Conservation (phyloP, 2,888 invertebrate genomes). For the Oegoconia quadripuncta region DNA sequence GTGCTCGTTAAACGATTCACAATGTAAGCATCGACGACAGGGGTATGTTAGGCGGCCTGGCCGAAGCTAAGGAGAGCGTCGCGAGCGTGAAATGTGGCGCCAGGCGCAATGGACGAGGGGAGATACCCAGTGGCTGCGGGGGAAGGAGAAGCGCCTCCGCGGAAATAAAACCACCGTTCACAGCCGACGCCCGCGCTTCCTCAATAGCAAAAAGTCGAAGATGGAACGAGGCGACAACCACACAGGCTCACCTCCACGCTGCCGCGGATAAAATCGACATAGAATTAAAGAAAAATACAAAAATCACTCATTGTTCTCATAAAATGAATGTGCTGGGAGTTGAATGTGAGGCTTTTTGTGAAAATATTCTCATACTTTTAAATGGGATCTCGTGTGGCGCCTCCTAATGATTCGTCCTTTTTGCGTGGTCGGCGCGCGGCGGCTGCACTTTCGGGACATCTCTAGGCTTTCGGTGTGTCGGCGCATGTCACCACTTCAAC, state of each 20-base stretch:
- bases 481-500: slow-evolving; percentile 63
- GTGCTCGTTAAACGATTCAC: slow-evolving; percentile 35
- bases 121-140: slow-evolving; percentile 29
- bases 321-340: slow-evolving; percentile 79
- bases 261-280: slow-evolving; percentile 77
- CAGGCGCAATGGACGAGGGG: slow-evolving; percentile 29
- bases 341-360: slow-evolving; percentile 78
- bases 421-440: slow-evolving; percentile 46
- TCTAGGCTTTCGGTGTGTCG: slow-evolving; percentile 73
- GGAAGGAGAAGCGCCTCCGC: slow-evolving; percentile 46
- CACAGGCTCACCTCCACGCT: slow-evolving; percentile 64
- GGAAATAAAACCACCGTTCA: slow-evolving; percentile 57
- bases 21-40: slow-evolving; percentile 34
- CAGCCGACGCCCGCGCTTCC: slow-evolving; percentile 65
- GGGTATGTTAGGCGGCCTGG: slow-evolving; percentile 34
- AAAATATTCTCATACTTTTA: slow-evolving; percentile 79
- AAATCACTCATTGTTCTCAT: slow-evolving; percentile 79
- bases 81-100: slow-evolving; percentile 62
- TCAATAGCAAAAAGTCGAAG: slow-evolving; percentile 71
- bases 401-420: slow-evolving; percentile 77
- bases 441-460: slow-evolving; percentile 48
- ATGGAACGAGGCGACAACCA: slow-evolving; percentile 72
- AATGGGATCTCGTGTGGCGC: slow-evolving; percentile 78
- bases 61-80: slow-evolving; percentile 32
- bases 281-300: slow-evolving; percentile 78